These are phyloP conservation scores for Pseudochirops cupreus DNA, from an alignment of 2,797 vertebrate genomes.

Conservation along the genomic window DNA sequence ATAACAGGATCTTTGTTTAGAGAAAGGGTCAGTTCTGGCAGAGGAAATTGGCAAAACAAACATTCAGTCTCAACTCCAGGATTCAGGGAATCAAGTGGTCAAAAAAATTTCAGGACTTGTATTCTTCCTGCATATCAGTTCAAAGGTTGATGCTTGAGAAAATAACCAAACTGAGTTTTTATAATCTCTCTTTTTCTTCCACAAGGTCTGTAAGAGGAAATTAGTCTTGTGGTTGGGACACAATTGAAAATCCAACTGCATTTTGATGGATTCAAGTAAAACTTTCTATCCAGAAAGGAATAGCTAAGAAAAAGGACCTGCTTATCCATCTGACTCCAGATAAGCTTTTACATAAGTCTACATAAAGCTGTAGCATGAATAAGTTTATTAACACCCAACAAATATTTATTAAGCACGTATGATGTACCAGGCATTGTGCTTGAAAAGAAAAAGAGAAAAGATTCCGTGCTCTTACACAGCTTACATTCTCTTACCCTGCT, in stretches of 20 bases:
- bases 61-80: conserved; percentile 66
- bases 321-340: not conserved
- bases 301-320: not conserved
- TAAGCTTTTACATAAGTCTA: not conserved
- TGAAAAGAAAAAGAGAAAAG: conserved; percentile 5
- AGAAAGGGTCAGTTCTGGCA: conserved; percentile 39
- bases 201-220: conserved; percentile 72
- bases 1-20: not conserved
- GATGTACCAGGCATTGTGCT: not conserved
- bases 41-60: conserved; percentile 69
- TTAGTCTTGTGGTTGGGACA: conserved; percentile 46
- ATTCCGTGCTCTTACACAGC: not conserved
- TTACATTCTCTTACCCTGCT: not conserved
- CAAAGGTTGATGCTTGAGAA: conserved; percentile 39
- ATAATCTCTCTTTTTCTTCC: conserved; percentile 71
- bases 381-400: not conserved
- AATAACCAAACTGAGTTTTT: conserved; percentile 70
- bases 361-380: not conserved
- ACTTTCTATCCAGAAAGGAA: not conserved
- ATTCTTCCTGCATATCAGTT: conserved; percentile 24
- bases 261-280: conserved; percentile 47
- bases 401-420: not conserved
- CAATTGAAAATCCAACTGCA: conserved; percentile 64
- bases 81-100: conserved; percentile 40
- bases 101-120: not conserved